Base-by-base conservation (phyloP, 1,140 invertebrate species). In the Brachionus asplanchnoidis region DNA sequence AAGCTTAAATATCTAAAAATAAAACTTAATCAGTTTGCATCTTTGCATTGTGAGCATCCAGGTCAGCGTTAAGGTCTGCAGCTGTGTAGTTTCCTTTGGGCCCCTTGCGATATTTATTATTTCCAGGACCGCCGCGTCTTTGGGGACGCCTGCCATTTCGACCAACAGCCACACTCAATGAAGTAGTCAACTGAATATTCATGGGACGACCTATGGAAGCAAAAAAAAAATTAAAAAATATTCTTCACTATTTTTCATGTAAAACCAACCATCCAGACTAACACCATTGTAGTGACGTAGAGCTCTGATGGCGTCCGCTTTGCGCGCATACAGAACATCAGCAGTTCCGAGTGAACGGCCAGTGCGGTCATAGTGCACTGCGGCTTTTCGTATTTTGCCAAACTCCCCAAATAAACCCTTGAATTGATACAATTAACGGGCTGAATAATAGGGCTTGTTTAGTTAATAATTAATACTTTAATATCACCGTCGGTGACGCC, bases 241-340 rank as follows among this genome's bases (percentile, higher is more conserved):
- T 42, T 86, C 20, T 32, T 4, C 32, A 6, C 9, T 12, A 1
- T 3, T 28, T 20, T 73, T 1, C 11, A n/a, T 73, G 5, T n/a
- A 73, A 40, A 17, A 17, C 68, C 17, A 91, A 93, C 94, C 97
- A 92, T 99, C 97, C 68, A 99, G 90, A 17, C 96, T 96, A 50
- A 99, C 95, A 85, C 95, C 95, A 91, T 98, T 97, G 89, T 99
- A 99, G 89, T 98, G 95, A 90, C 97, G 97, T 93, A 98, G 94
- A 8, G 97, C 97, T 90, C 96, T 95, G 32, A 97, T 92, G 1
- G 97, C 97, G 92, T 97, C 96, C 85, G 93, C 91, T 88, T 93
- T 92, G 88, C 95, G 92, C 88, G 97, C 95, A 91, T 96, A 99
- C 77, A 97, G 93, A n/a, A 99, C 95, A 92, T 98, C 96, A 79